phyloP scores from a whole-genome alignment of 2,113 vertebrate species.

The Python bivittatus region DNA sequence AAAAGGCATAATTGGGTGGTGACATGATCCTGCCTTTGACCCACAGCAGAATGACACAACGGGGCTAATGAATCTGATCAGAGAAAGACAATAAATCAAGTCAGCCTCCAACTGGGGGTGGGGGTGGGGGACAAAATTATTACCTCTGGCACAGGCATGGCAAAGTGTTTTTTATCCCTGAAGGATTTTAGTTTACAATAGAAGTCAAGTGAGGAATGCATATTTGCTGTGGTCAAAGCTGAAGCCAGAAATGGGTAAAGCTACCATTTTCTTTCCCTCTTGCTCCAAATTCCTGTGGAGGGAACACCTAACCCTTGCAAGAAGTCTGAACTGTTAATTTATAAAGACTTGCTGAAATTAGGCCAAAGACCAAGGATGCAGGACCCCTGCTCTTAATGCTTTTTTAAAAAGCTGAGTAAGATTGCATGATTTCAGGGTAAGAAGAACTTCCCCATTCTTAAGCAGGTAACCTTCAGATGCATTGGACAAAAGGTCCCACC shows the following conservation, averaged over 20 bases:
- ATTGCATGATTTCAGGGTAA: neutral
- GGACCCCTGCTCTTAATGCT: neutral
- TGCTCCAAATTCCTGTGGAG: neutral
- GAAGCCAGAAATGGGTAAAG: neutral
- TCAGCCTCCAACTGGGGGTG: neutral
- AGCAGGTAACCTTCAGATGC: neutral
- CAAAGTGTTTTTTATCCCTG: neutral
- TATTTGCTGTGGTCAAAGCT: neutral
- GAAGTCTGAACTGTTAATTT: neutral
- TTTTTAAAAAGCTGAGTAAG: neutral
- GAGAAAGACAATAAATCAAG: conserved; percentile 7
- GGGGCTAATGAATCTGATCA: neutral
- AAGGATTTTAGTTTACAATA: neutral
- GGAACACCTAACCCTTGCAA: neutral
- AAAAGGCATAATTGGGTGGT: conserved; percentile 4
- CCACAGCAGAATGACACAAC: neutral
- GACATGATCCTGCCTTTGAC: neutral
- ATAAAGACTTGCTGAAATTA: neutral
- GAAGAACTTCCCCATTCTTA: neutral
- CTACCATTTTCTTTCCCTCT: neutral
- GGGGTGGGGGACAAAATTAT: neutral
- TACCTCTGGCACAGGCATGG: neutral
- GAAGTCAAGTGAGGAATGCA: neutral
- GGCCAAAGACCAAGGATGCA: neutral
- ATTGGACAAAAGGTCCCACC: neutral